Conservation (phyloP, 2,888 invertebrate genomes). For the Mayetiola destructor region DNA sequence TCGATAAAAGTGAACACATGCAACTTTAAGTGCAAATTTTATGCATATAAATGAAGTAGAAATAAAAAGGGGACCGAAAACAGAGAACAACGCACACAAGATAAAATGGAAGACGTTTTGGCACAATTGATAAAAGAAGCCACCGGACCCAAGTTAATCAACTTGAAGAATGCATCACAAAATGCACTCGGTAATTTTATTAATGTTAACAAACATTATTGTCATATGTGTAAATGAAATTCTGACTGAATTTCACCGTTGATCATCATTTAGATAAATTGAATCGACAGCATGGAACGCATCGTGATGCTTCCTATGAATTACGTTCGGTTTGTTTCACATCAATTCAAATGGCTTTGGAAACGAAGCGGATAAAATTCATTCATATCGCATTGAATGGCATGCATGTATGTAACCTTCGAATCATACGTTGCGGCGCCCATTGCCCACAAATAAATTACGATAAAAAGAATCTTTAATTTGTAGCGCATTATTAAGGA, state of each 20-base stretch:
- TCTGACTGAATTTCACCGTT: neutral
- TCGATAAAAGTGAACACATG: conserved; percentile 6
- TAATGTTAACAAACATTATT: neutral
- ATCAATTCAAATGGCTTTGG: conserved; percentile 73
- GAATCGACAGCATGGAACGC: conserved; percentile 61
- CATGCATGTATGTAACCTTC: conserved; percentile 71
- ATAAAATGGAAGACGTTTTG: conserved; percentile 72
- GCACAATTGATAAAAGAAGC: conserved; percentile 75
- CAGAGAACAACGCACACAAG: neutral
- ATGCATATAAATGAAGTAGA: conserved; percentile 1
- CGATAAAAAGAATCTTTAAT: too few species aligned
- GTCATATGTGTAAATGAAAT: neutral
- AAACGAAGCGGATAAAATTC: conserved; percentile 73
- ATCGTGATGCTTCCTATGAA: conserved; percentile 69
- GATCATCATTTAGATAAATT: conserved; percentile 49
- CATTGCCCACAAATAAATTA: too few species aligned
- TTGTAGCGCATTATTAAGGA: conserved; percentile 73
- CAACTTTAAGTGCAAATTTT: neutral
- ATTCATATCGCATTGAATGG: conserved; percentile 72
- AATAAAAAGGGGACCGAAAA: neutral
- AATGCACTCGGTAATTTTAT: conserved; percentile 62
- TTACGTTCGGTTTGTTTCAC: conserved; percentile 69
- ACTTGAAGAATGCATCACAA: conserved; percentile 67
- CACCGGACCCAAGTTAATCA: conserved; percentile 54
- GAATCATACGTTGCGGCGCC: too few species aligned